Percentiles rank a stretch among this genome's conserved stretches.
phyloP scores from a whole-genome alignment of 2,113 vertebrate genomes.

The Archilochus colubris region DNA sequence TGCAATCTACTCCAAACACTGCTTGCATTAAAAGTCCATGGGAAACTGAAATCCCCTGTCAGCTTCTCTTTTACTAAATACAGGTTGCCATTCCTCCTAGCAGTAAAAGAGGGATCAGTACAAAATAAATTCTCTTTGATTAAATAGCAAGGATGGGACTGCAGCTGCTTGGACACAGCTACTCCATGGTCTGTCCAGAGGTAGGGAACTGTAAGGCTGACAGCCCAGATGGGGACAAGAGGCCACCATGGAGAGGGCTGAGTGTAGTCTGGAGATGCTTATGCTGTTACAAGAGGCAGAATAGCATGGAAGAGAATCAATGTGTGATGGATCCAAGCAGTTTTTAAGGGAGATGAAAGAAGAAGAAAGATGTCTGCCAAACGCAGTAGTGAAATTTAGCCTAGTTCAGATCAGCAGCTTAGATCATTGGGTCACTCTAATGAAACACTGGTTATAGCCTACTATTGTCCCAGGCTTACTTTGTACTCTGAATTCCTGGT shows the following conservation, averaged over 20 bases:
- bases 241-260: background rate
- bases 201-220: background rate
- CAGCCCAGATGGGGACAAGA: background rate
- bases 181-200: fast-evolving
- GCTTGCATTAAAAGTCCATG: background rate
- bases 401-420: background rate
- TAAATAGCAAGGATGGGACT: background rate
- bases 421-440: background rate
- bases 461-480: background rate
- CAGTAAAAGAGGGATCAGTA: background rate
- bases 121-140: background rate
- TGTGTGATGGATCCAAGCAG: background rate
- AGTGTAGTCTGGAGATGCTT: background rate
- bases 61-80: background rate
- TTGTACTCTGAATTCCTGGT: background rate
- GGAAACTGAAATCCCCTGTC: background rate
- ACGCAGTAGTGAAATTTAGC: background rate
- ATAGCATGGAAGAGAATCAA: background rate
- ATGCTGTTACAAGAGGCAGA: background rate
- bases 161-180: background rate
- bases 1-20: background rate
- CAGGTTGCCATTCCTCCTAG: background rate
- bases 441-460: background rate
- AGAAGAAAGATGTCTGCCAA: background rate
- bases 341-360: background rate